Evolutionary conservation across 1,140 invertebrate genomes (phyloP).

Genomic region (Drosophila nasuta): DNA sequence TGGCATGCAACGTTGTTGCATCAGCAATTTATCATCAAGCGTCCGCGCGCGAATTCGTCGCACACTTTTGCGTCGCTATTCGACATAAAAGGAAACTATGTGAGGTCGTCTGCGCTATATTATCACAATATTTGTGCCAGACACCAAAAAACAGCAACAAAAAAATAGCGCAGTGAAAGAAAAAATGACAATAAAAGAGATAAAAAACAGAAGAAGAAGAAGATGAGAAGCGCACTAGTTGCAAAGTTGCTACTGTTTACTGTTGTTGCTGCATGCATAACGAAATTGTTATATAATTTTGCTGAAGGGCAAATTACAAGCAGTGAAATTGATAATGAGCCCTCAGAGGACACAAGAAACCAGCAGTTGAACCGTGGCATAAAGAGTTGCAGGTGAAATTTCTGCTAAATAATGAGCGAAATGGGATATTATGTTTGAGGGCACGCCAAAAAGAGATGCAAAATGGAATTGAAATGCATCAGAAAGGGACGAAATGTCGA

Average conservation of each 20-base stretch:
- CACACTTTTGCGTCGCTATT: conserved; percentile 74
- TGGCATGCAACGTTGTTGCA: conserved; percentile 75
- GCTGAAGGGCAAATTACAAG: conserved; percentile 47
- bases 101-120: conserved; percentile 75
- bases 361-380: background rate
- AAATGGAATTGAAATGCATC: conserved; percentile 5
- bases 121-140: conserved; percentile 59
- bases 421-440: conserved; percentile 10
- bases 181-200: conserved; percentile 8
- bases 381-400: conserved; percentile 27
- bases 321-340: conserved; percentile 71
- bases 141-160: conserved; percentile 41
- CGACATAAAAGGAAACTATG: conserved; percentile 74
- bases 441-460: background rate
- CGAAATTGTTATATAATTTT: conserved; percentile 69
- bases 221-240: conserved; percentile 29
- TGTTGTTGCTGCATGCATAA: conserved; percentile 43
- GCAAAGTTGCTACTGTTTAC: conserved; percentile 22
- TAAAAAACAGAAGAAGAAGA: conserved; percentile 1
- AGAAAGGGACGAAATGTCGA: background rate
- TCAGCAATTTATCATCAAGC: conserved; percentile 79
- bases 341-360: conserved; percentile 19
- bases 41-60: conserved; percentile 61
- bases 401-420: conserved; percentile 33
- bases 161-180: conserved; percentile 20